These are phyloP conservation scores for Charaxes varanes DNA, from an alignment of 1,140 invertebrate species.

Conservation along the genomic window DNA sequence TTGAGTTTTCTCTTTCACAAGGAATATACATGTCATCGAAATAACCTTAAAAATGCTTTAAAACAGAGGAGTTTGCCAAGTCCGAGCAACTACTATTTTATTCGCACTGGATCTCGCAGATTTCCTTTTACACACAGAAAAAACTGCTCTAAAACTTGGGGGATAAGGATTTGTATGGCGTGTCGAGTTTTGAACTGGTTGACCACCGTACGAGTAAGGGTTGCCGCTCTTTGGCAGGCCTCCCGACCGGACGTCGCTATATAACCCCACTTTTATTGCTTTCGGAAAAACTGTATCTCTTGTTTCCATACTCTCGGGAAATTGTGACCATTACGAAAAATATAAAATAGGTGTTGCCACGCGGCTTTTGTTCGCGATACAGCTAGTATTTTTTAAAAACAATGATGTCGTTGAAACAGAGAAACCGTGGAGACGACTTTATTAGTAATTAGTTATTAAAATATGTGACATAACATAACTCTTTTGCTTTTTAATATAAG, in stretches of 20 bases:
- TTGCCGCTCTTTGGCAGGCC: slow-evolving; percentile 43
- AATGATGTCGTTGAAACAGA: too few species aligned
- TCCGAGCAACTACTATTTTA: slow-evolving; percentile 21
- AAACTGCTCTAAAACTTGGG: slow-evolving; percentile 4
- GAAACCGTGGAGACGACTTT: too few species aligned
- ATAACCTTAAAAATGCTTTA: slow-evolving; percentile 17
- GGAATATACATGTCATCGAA: slow-evolving; percentile 15
- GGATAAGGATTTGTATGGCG: slow-evolving; percentile 10
- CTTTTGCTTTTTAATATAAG: too few species aligned
- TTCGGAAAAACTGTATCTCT: slow-evolving; percentile 55
- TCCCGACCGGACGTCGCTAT: slow-evolving; percentile 60
- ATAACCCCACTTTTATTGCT: slow-evolving; percentile 64
- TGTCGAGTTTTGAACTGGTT: neutral
- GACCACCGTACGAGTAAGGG: slow-evolving; percentile 27
- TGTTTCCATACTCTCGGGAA: slow-evolving; percentile 28
- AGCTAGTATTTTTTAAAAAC: too few species aligned
- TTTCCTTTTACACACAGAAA: neutral
- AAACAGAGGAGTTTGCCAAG: slow-evolving; percentile 17
- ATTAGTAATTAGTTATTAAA: too few species aligned
- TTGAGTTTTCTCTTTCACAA: slow-evolving; percentile 10
- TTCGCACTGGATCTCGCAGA: slow-evolving; percentile 15
- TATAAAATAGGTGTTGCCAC: slow-evolving; percentile 15
- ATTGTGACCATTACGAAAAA: slow-evolving; percentile 21
- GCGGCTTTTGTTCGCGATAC: too few species aligned
- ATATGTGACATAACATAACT: too few species aligned